These are phyloP conservation scores for Creontiades dilutus DNA, from an alignment of 2,888 invertebrate genomes.

Conservation along the genomic window DNA sequence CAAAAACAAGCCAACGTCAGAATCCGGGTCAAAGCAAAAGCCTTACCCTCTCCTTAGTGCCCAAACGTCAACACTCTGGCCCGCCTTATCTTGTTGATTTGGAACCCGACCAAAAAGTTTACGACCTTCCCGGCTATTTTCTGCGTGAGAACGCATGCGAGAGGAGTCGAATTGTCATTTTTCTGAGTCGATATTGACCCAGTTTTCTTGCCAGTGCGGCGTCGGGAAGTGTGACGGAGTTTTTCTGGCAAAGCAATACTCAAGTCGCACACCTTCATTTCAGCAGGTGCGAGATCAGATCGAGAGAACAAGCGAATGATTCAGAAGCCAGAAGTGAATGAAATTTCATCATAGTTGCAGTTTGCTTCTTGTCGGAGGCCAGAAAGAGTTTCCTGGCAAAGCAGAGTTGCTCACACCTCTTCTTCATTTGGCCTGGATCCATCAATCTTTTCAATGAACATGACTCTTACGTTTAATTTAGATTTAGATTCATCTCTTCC, in stretches of 20 bases:
- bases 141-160: constrained; percentile 9
- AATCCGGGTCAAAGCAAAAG: constrained; percentile 8
- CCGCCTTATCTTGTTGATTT: constrained; percentile 45
- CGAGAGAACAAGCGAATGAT: not conserved
- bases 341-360: too few relatives aligned
- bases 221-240: not conserved
- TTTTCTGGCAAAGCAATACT: not conserved
- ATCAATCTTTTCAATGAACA: too few relatives aligned
- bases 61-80: not conserved
- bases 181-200: not conserved
- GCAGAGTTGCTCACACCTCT: too few relatives aligned
- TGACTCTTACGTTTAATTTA: too few relatives aligned
- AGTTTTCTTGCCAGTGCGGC: not conserved
- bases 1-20: not conserved
- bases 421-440: too few relatives aligned
- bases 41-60: not conserved
- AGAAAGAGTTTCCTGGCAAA: too few relatives aligned
- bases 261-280: not conserved
- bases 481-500: too few relatives aligned
- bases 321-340: not conserved
- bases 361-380: too few relatives aligned
- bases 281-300: not conserved
- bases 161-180: not conserved
- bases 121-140: constrained; percentile 38
- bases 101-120: constrained; percentile 29